Conservation (phyloP, 2,888 invertebrate species). For the Deroplatys truncata region DNA sequence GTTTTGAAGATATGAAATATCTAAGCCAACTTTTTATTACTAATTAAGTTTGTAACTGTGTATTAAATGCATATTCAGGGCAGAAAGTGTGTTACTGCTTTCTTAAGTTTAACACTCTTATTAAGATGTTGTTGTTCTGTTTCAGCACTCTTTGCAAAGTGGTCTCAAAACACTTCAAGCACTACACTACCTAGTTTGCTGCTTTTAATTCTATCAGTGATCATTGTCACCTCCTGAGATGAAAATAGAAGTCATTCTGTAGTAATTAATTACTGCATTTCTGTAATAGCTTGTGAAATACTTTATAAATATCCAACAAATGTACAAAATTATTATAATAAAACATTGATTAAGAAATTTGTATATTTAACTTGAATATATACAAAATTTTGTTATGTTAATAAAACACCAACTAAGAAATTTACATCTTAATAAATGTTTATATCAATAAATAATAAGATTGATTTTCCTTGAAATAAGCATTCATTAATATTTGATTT, state of each 20-base stretch:
- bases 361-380: too few relatives aligned
- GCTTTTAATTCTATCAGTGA: not conserved
- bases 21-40: too few relatives aligned
- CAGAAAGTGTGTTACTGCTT: not conserved
- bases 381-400: too few relatives aligned
- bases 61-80: not conserved
- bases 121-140: not conserved
- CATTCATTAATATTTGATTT: too few relatives aligned
- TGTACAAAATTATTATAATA: not conserved
- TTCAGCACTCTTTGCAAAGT: constrained; percentile 32
- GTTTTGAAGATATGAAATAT: too few relatives aligned
- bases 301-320: not conserved
- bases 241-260: not conserved
- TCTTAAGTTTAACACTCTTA: not conserved
- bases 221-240: not conserved
- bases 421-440: too few relatives aligned
- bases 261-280: not conserved
- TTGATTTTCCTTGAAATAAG: too few relatives aligned
- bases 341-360: too few relatives aligned
- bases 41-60: not conserved
- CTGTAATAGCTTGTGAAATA: not conserved
- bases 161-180: constrained; percentile 14
- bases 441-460: too few relatives aligned
- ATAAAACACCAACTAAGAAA: too few relatives aligned
- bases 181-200: not conserved